Percentiles rank a stretch among this genome's conserved stretches.
Conservation (phyloP, 2,797 vertebrate species). For the Xenopus petersii region DNA sequence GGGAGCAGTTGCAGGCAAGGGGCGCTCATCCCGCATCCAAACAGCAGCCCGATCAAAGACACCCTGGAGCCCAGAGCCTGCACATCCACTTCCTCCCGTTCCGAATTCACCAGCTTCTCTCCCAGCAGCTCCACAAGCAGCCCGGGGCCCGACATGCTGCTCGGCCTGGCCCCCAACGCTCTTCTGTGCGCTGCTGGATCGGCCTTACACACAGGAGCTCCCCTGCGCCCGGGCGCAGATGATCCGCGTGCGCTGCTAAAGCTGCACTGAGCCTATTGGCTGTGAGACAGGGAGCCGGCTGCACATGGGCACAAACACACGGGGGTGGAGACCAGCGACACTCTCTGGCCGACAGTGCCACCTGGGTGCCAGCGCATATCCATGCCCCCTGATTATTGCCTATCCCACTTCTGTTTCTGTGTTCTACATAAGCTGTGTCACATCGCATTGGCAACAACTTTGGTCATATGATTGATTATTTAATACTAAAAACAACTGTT, state of each 20-base stretch:
- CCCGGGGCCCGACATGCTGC: slow-evolving; percentile 66
- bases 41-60: slow-evolving; percentile 86
- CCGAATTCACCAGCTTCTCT: slow-evolving; percentile 90
- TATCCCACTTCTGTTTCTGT: no score
- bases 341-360: slow-evolving; percentile 23
- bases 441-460: no score
- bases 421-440: no score
- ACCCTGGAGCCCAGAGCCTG: slow-evolving; percentile 80
- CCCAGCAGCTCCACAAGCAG: slow-evolving; percentile 87
- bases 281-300: slow-evolving; percentile 26
- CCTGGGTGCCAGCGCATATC: neutral
- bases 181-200: slow-evolving; percentile 4
- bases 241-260: neutral
- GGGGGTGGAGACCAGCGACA: slow-evolving; percentile 22
- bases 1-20: slow-evolving; percentile 89
- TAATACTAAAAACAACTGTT: no score
- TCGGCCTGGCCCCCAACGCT: slow-evolving; percentile 39
- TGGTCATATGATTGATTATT: no score
- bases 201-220: slow-evolving; percentile 25
- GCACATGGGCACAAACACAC: slow-evolving; percentile 28
- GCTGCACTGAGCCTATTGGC: slow-evolving; percentile 31
- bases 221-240: slow-evolving; percentile 27
- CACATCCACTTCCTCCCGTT: slow-evolving; percentile 87
- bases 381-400: no score
- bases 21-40: slow-evolving; percentile 88